These are phyloP conservation scores for Andrena camellia DNA, from an alignment of 2,888 invertebrate genomes.

Conservation along the genomic window DNA sequence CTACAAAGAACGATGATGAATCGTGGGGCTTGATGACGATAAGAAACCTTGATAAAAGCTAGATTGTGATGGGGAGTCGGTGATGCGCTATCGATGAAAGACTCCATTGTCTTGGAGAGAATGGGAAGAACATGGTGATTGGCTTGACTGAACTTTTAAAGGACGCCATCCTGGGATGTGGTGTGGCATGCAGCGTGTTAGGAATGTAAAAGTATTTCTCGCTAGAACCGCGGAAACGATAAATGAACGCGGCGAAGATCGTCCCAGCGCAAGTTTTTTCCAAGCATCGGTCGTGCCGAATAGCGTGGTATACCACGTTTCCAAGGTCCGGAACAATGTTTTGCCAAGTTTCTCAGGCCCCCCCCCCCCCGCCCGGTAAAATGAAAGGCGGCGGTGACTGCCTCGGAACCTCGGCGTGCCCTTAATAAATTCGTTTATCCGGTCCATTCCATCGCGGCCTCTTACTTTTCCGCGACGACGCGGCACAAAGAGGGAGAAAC, in stretches of 20 bases:
- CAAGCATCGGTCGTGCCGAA: too few species aligned
- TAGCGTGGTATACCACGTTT: too few species aligned
- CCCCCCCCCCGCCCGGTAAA: not conserved
- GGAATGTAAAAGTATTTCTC: too few species aligned
- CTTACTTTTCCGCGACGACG: slow-evolving; percentile 71
- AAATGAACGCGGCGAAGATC: too few species aligned
- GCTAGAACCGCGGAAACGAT: too few species aligned
- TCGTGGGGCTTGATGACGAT: slow-evolving; percentile 76
- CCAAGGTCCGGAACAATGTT: not conserved
- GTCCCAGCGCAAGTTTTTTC: too few species aligned
- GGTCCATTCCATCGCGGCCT: slow-evolving; percentile 54
- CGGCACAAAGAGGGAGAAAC: slow-evolving; percentile 72
- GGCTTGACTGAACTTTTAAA: slow-evolving; percentile 8
- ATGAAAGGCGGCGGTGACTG: slow-evolving; percentile 54
- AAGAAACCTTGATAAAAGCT: slow-evolving; percentile 68
- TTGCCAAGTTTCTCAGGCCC: not conserved
- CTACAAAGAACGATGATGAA: slow-evolving; percentile 78
- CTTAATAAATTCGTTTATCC: slow-evolving; percentile 80
- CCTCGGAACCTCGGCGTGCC: slow-evolving; percentile 56
- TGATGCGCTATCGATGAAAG: slow-evolving; percentile 34
- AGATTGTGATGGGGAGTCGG: slow-evolving; percentile 23
- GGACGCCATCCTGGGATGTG: not conserved
- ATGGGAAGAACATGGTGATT: slow-evolving; percentile 11
- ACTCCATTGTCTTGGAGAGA: slow-evolving; percentile 1
- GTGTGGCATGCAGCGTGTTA: not conserved